phyloP scores from a whole-genome alignment of 2,113 vertebrate species.

The Rynchops niger region DNA sequence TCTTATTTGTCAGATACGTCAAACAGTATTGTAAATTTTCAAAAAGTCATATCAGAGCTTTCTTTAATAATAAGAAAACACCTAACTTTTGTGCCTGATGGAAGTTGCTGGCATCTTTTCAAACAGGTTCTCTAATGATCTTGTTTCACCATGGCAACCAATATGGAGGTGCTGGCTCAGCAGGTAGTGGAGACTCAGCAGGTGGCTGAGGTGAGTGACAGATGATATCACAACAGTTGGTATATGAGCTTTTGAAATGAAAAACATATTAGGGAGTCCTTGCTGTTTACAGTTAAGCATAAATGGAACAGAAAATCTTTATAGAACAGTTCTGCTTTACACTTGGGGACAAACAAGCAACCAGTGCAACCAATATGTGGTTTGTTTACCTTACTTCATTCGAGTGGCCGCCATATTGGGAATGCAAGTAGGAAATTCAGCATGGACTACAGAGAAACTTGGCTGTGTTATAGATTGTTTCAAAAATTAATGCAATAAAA shows the following conservation, averaged over 20 bases:
- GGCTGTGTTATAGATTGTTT: background rate
- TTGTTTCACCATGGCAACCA: conserved; percentile 88
- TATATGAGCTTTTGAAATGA: conserved; percentile 40
- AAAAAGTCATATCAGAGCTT: background rate
- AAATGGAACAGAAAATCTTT: background rate
- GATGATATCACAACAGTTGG: conserved; percentile 56
- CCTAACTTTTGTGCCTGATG: conserved; percentile 69
- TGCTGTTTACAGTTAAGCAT: background rate
- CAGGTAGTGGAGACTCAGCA: conserved; percentile 88
- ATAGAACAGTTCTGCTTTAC: background rate
- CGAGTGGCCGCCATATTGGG: background rate
- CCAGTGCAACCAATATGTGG: background rate
- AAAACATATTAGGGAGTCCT: background rate
- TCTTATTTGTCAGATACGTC: background rate
- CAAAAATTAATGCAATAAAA: background rate
- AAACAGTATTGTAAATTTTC: background rate
- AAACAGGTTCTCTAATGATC: conserved; percentile 89
- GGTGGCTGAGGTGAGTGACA: conserved; percentile 88
- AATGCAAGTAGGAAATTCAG: background rate
- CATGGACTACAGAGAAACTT: background rate
- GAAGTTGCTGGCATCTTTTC: conserved; percentile 79
- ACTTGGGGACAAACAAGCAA: background rate
- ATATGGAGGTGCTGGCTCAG: conserved; percentile 87
- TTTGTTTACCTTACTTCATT: background rate
- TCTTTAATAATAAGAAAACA: conserved; percentile 29